phyloP scores from a whole-genome alignment of 2,113 vertebrate species.

The Psilopsiagon aurifrons region DNA sequence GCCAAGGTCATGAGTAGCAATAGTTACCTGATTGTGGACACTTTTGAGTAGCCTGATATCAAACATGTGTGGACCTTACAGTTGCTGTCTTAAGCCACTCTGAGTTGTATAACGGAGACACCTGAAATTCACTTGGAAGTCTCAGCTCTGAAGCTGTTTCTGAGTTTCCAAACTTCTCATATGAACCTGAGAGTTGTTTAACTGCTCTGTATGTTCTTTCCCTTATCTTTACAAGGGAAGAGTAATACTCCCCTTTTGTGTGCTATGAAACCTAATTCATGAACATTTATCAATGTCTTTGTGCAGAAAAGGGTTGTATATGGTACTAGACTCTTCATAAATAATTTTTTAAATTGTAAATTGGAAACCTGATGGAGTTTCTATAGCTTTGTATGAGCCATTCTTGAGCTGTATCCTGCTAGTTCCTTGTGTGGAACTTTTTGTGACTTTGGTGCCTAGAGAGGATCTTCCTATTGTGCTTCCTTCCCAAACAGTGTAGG shows the following conservation, averaged over 20 bases:
- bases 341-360: background rate
- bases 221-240: background rate
- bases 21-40: background rate
- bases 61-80: accelerated
- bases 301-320: background rate
- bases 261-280: background rate
- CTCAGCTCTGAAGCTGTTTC: background rate
- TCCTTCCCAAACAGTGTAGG: background rate
- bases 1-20: background rate
- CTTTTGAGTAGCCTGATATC: background rate
- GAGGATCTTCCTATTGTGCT: background rate
- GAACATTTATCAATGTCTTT: background rate
- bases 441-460: background rate
- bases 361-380: background rate
- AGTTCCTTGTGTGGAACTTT: background rate
- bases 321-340: background rate
- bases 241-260: background rate
- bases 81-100: background rate
- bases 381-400: background rate
- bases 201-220: background rate
- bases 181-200: background rate
- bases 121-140: background rate
- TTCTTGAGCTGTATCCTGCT: background rate
- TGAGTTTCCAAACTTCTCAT: background rate
- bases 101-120: background rate